Evolutionary conservation across 2,888 invertebrate species (phyloP).

Genomic region (Acronicta psi): DNA sequence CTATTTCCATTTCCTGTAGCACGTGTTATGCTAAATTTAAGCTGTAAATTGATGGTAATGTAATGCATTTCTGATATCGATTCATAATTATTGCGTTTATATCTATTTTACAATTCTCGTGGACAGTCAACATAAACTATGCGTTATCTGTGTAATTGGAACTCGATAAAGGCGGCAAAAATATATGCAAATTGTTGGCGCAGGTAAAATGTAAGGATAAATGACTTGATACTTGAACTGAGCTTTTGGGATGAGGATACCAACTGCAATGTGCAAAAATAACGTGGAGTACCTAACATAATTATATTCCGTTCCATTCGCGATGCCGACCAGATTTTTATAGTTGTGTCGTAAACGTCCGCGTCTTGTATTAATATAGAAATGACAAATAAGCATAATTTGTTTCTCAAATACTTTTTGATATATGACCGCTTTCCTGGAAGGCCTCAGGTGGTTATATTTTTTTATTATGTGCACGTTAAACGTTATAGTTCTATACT

Average conservation of each 20-base stretch:
- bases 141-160: conserved; percentile 62
- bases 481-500: conserved; percentile 43
- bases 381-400: conserved; percentile 29
- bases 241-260: conserved; percentile 22
- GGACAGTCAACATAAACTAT: conserved; percentile 60
- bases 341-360: conserved; percentile 8
- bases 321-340: conserved; percentile 7
- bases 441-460: conserved; percentile 45
- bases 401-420: conserved; percentile 27
- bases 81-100: conserved; percentile 59
- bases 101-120: conserved; percentile 53
- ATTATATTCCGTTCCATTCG: neutral
- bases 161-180: conserved; percentile 62
- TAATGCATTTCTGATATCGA: conserved; percentile 48
- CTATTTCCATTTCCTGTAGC: conserved; percentile 56
- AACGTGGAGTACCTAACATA: too few relatives aligned
- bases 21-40: conserved; percentile 55
- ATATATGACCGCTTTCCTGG: conserved; percentile 50
- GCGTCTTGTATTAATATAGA: conserved; percentile 10
- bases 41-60: conserved; percentile 54
- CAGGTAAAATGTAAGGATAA: conserved; percentile 42
- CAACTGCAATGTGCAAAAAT: neutral
- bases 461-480: conserved; percentile 35
- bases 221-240: conserved; percentile 37
- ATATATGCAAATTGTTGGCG: conserved; percentile 50